Evolutionary conservation across 1,140 invertebrate species (phyloP).

Genomic region (Trachymyrmex cornetzi): DNA sequence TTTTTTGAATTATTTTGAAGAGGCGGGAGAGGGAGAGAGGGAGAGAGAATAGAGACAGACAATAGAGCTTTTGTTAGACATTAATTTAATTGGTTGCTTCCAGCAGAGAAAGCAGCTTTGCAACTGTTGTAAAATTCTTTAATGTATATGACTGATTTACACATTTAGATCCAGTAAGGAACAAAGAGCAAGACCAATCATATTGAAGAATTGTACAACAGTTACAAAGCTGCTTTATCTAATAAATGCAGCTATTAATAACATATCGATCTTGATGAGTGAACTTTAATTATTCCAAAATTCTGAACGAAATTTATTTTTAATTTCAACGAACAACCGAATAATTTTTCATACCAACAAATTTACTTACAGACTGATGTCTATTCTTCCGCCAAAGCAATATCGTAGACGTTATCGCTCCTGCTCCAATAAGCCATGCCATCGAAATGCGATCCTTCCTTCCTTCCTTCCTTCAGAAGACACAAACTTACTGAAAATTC

Average conservation of each 20-base stretch:
- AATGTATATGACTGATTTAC: too few species aligned
- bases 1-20: too few species aligned
- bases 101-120: too few species aligned
- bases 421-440: background rate
- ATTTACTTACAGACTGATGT: background rate
- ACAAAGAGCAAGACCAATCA: too few species aligned
- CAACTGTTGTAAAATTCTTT: too few species aligned
- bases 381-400: background rate
- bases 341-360: background rate
- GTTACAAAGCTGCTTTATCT: too few species aligned
- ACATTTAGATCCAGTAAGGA: too few species aligned
- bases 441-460: conserved; percentile 4
- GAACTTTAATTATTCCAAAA: background rate
- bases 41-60: background rate
- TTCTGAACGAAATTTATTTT: background rate
- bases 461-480: too few species aligned
- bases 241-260: background rate
- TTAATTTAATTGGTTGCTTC: background rate
- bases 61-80: background rate
- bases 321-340: background rate
- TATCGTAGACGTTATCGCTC: background rate
- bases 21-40: background rate
- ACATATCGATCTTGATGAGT: background rate
- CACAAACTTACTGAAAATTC: background rate
- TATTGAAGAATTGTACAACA: too few species aligned